Base-by-base conservation (phyloP, 2,888 invertebrate genomes). In the Pammene aurita region DNA sequence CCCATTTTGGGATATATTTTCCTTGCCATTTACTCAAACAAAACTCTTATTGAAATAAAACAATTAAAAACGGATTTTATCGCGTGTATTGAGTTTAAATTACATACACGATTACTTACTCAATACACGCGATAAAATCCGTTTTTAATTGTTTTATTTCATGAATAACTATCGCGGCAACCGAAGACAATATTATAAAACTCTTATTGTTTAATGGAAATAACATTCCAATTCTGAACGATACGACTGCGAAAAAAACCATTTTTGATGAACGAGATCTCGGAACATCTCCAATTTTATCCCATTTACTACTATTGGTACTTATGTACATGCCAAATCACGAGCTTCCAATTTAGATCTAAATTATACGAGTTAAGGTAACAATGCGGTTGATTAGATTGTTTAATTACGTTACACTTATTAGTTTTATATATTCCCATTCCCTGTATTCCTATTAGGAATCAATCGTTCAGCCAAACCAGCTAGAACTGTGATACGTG, bases 221-320 rank as follows among this genome's bases (percentile, higher is more conserved):
- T 46, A 9, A 1, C 42, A 34, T 63, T 52, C n/a, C 10, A 14
- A 11, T 26, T 42, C 6, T 16, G 13, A 18, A 42, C 7, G 16
- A 9, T 44, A 44, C 26, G 57, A 58, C 42, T 42, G 2, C n/a
- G n/a, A 42, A 44, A 18, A 44, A 7, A 6, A 0, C 0, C n/a
- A 4, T n/a, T 26, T 58, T 44, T 58, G 57, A 58, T n/a, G 44
- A 58, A 58, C 42, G 18, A 42, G 42, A 18, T 41, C 18, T 6
- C 13, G 41, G 34, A 34, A 34, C 6, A 46, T n/a, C 46, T 58
- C 58, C 6, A 14, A 26, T n/a, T 14, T 58, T 11, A 9, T 10
- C n/a, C 13, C 14, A 1, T 13, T 7, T 11, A 16, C n/a, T n/a
- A n/a, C n/a, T n/a, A n/a, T n/a, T n/a, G n/a, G 11, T 26, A 46